Conservation (phyloP, 2,888 invertebrate genomes). For the Tholera decimalis region DNA sequence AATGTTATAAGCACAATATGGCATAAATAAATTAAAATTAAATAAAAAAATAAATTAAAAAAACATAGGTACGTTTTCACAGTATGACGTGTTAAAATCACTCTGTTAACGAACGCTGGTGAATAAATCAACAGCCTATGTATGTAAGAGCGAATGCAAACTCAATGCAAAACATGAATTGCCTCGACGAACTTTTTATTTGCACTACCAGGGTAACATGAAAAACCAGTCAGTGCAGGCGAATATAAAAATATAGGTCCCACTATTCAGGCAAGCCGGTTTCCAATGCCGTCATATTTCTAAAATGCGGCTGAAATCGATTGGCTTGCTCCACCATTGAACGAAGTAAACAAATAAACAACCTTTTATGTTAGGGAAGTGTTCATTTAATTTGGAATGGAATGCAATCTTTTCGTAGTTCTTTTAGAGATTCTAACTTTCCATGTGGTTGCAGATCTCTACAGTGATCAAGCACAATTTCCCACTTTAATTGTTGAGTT, state of each 20-base stretch:
- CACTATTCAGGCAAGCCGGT: constrained; percentile 30
- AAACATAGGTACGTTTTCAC: too few relatives aligned
- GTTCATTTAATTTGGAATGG: constrained; percentile 64
- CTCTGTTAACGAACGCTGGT: constrained; percentile 10
- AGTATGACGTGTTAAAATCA: constrained; percentile 4
- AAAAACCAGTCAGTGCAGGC: constrained; percentile 11
- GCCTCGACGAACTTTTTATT: constrained; percentile 23
- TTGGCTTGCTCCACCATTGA: constrained; percentile 20
- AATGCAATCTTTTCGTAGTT: constrained; percentile 49
- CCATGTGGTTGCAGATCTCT: too few relatives aligned
- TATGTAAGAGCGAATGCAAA: constrained; percentile 1
- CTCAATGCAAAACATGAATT: constrained; percentile 3
- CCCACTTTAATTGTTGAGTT: too few relatives aligned
- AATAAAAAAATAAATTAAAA: too few relatives aligned
- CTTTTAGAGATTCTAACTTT: too few relatives aligned
- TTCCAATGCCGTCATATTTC: constrained; percentile 24
- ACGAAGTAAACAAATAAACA: constrained; percentile 49
- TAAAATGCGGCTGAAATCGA: constrained; percentile 34
- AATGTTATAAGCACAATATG: too few relatives aligned
- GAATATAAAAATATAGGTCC: constrained; percentile 2
- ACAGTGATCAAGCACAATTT: too few relatives aligned
- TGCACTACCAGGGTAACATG: constrained; percentile 10
- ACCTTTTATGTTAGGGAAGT: constrained; percentile 36
- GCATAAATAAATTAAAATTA: too few relatives aligned
- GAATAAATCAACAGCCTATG: constrained; percentile 10